Conservation (phyloP, 2,113 vertebrate species). For the Coracopsis vasa region DNA sequence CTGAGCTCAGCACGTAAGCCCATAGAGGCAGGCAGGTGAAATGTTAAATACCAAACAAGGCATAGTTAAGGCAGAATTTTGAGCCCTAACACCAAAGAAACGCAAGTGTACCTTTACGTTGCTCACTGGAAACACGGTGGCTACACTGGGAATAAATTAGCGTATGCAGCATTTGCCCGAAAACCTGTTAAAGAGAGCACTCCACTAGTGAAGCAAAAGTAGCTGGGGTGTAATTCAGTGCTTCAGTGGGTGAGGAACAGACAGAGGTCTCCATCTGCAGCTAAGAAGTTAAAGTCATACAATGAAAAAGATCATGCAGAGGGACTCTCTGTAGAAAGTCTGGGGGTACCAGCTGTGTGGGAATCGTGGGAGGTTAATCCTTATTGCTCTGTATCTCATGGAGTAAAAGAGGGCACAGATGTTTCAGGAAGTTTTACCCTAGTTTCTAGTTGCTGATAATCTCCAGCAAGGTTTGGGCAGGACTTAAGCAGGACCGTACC, state of each 20-base stretch:
- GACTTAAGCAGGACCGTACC: accelerated
- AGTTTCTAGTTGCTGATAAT: background rate
- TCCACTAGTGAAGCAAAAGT: background rate
- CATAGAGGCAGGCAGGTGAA: background rate
- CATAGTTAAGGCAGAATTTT: background rate
- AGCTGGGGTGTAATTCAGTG: background rate
- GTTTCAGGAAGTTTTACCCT: background rate
- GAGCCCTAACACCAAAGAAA: background rate
- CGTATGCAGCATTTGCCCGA: background rate
- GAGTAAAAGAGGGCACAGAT: background rate
- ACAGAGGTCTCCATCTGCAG: background rate
- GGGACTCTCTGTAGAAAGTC: background rate
- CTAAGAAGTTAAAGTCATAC: background rate
- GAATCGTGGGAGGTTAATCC: background rate
- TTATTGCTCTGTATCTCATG: background rate
- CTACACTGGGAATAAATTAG: background rate
- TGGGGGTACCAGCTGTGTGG: background rate
- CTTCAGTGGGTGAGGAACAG: background rate
- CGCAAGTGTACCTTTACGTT: background rate
- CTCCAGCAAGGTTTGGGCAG: background rate
- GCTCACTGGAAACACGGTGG: background rate
- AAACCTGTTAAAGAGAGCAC: background rate
- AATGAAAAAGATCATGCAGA: background rate
- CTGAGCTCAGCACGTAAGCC: background rate
- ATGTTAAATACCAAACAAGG: background rate